Conservation (phyloP, 2,888 invertebrate species). For the Phaedon cochleariae region DNA sequence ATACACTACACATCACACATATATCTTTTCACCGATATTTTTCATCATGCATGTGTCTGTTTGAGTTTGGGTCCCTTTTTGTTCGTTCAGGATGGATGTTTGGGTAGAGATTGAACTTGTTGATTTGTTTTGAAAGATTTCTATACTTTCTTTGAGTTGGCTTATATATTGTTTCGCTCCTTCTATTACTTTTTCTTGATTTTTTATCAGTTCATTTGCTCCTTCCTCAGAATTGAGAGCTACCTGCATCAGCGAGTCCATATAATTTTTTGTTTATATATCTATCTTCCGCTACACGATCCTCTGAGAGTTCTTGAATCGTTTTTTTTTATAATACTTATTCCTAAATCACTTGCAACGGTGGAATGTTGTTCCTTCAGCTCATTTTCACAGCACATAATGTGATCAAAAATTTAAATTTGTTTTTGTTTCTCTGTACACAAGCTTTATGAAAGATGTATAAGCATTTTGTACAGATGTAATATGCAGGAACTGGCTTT, state of each 20-base stretch:
- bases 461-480: conserved; percentile 1
- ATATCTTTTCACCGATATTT: not conserved
- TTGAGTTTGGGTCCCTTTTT: not conserved
- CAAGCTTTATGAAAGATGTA: not conserved
- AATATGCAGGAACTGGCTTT: not conserved
- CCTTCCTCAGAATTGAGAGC: conserved; percentile 5
- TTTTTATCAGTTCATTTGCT: conserved; percentile 8
- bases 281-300: conserved; percentile 11
- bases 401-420: not conserved
- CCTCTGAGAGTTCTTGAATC: conserved; percentile 2
- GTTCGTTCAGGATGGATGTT: not conserved
- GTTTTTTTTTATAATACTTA: conserved; percentile 3
- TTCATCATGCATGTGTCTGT: not conserved
- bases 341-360: not conserved
- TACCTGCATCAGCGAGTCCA: conserved; percentile 1
- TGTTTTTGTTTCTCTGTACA: conserved; percentile 4
- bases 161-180: not conserved
- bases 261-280: conserved; percentile 9
- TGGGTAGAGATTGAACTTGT: not conserved
- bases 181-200: not conserved
- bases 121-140: not conserved
- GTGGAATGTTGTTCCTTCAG: not conserved
- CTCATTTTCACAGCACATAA: not conserved
- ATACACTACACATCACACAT: not conserved
- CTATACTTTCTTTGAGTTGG: not conserved